A percentile compares a stretch with the other conserved stretches of the same genome.
phyloP scores from a whole-genome alignment of 2,888 invertebrate species.

The Euplexia lucipara region DNA sequence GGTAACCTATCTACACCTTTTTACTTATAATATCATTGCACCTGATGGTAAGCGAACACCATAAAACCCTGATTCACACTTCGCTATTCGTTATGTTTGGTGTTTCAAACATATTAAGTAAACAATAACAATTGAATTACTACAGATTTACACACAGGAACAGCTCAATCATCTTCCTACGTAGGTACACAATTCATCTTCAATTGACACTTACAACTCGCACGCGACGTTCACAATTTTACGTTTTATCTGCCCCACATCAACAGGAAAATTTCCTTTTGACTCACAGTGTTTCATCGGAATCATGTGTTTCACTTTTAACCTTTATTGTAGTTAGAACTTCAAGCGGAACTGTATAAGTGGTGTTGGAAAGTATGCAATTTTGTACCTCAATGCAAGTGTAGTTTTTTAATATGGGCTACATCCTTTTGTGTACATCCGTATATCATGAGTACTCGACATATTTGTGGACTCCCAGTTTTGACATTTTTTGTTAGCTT shows the following conservation, averaged over 20 bases:
- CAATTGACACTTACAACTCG: slow-evolving; percentile 50
- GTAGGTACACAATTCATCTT: slow-evolving; percentile 45
- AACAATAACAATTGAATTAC: slow-evolving; percentile 29
- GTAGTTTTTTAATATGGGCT: background rate
- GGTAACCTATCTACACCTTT: too few relatives aligned
- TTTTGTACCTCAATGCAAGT: background rate
- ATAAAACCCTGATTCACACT: background rate
- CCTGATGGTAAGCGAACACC: too few relatives aligned
- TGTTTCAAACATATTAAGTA: slow-evolving; percentile 15
- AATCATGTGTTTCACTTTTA: slow-evolving; percentile 44
- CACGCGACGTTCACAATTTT: slow-evolving; percentile 41
- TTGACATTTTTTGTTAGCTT: too few relatives aligned
- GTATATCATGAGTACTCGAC: too few relatives aligned
- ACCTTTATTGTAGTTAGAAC: slow-evolving; percentile 17
- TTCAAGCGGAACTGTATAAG: slow-evolving; percentile 24
- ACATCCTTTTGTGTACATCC: too few relatives aligned
- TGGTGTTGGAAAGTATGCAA: background rate
- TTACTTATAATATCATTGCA: too few relatives aligned
- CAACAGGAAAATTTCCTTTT: slow-evolving; percentile 55
- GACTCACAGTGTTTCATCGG: slow-evolving; percentile 44
- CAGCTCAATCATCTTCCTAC: slow-evolving; percentile 39
- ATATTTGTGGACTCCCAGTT: too few relatives aligned
- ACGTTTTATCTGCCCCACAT: slow-evolving; percentile 49
- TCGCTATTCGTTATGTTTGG: background rate
- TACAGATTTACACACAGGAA: slow-evolving; percentile 41